Base-by-base conservation (phyloP, 2,797 vertebrate species). In the Lagocephalus sceleratus region DNA sequence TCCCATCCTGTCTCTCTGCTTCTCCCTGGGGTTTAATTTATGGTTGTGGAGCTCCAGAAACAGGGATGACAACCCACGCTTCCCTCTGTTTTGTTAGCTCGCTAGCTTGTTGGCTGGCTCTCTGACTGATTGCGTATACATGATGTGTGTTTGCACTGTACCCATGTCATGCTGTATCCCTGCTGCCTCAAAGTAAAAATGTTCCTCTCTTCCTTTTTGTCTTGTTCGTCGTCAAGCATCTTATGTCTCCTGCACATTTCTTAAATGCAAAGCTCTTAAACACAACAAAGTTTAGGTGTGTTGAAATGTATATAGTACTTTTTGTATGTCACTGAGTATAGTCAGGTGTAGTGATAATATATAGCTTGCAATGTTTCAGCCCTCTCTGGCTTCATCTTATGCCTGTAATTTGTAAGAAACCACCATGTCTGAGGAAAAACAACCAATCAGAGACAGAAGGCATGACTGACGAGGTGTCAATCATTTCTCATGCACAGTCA, bases 21-120 rank as follows among this genome's bases (percentile, higher is more conserved):
- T 47, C 57, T 88, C 85, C 85, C 85, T 79, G 60, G 83, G 82
- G 84, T 68, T 86, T 87, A 87, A 87, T 86, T 87, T 87, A 82
- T 78, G 80, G 82, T 81, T 85, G 80, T 75, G 73, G 66, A 79
- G 79, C 80, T 74, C 47, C 73, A 82, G 75, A 78, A 82, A 83
- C 79, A 76, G 66, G 71, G 74, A 78, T 76, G 80, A 74, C 84
- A 84, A 50, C 85, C 84, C 82, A 87, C 83, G 63, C 82, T 76
- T 68, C 76, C 56, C 56, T 58, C 61, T 74, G 68, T 80, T 86
- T 79, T 83, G 80, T 80, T 81, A 79, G 78, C 60, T 58, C 60
- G 70, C 82, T 73, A 54, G 46, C 65, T 76, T 10, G 71, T 14
- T 61, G 61, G 55, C 57, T 67, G 60, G 50, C 51, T 71, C 41